Evolutionary conservation across 2,888 invertebrate genomes (phyloP).

Genomic region (Nomada fucata): DNA sequence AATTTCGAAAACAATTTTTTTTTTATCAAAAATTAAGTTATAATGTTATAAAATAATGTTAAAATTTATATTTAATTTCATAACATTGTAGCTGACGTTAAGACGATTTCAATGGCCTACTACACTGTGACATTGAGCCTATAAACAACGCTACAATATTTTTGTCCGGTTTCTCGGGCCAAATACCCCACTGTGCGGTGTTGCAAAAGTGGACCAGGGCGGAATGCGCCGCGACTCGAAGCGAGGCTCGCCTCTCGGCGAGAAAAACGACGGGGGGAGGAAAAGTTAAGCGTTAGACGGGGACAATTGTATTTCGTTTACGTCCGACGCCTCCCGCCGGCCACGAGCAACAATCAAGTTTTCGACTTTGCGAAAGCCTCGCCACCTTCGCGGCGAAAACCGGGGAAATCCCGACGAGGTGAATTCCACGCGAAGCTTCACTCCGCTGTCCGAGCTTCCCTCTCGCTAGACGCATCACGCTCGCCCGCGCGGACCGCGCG

Average conservation of each 20-base stretch:
- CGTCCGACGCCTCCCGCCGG: neutral
- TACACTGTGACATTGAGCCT: too few species aligned
- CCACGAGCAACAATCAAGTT: constrained; percentile 41
- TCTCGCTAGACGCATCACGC: constrained; percentile 23
- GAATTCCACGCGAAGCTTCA: constrained; percentile 26
- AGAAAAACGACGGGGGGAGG: neutral
- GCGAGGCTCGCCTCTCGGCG: neutral
- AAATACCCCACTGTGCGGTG: too few species aligned
- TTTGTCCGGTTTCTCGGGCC: too few species aligned
- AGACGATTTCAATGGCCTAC: too few species aligned
- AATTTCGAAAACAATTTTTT: too few species aligned
- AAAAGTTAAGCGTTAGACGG: neutral
- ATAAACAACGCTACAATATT: too few species aligned
- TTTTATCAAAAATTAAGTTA: too few species aligned
- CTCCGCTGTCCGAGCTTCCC: neutral
- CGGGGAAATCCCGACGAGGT: constrained; percentile 23
- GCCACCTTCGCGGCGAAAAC: constrained; percentile 3
- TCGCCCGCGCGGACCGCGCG: constrained; percentile 28
- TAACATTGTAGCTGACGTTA: too few species aligned
- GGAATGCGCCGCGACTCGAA: constrained; percentile 23
- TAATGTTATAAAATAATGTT: too few species aligned
- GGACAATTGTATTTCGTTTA: constrained; percentile 7
- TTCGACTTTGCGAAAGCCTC: constrained; percentile 23
- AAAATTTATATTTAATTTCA: too few species aligned
- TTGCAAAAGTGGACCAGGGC: neutral